These are phyloP conservation scores for Osmerus mordax DNA, from an alignment of 2,113 vertebrate genomes.

Conservation along the genomic window DNA sequence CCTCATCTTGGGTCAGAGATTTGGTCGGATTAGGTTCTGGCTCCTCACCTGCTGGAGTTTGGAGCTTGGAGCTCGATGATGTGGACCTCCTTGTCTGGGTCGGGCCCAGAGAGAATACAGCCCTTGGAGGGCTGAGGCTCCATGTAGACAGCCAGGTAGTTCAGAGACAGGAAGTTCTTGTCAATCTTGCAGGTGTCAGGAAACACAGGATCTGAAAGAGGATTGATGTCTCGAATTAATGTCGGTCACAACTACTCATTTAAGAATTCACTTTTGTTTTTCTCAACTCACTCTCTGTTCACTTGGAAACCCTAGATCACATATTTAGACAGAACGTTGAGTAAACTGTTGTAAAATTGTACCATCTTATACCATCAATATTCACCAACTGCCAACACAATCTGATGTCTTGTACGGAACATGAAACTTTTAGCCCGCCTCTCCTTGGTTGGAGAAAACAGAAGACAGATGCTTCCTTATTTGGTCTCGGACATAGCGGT, in stretches of 20 bases:
- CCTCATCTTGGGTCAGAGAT: not conserved
- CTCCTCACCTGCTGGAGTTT: constrained; percentile 88
- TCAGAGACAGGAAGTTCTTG: constrained; percentile 92
- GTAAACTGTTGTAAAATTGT: constrained; percentile 11
- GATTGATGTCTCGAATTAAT: not conserved
- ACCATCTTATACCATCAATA: constrained; percentile 2
- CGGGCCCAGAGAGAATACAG: constrained; percentile 76
- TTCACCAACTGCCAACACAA: not conserved
- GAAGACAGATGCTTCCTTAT: constrained; percentile 69
- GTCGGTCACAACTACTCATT: not conserved
- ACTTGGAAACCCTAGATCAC: constrained; percentile 37
- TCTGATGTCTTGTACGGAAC: constrained; percentile 27
- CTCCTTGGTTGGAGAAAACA: constrained; percentile 42
- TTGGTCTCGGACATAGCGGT: constrained; percentile 39
- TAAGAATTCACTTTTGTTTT: not conserved
- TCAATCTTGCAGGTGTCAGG: constrained; percentile 86
- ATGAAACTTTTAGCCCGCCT: constrained; percentile 27
- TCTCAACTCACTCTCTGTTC: constrained; percentile 10
- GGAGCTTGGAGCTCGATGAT: constrained; percentile 91
- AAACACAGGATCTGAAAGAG: constrained; percentile 80
- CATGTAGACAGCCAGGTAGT: constrained; percentile 91
- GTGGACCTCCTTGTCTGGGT: constrained; percentile 82
- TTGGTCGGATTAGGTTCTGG: not conserved
- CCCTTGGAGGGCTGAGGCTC: constrained; percentile 84
- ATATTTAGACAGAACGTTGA: constrained; percentile 14